Evolutionary conservation across 2,797 vertebrate species (phyloP), one percentile per base, ranked within the genome.

Genomic region (Anguilla anguilla): DNA sequence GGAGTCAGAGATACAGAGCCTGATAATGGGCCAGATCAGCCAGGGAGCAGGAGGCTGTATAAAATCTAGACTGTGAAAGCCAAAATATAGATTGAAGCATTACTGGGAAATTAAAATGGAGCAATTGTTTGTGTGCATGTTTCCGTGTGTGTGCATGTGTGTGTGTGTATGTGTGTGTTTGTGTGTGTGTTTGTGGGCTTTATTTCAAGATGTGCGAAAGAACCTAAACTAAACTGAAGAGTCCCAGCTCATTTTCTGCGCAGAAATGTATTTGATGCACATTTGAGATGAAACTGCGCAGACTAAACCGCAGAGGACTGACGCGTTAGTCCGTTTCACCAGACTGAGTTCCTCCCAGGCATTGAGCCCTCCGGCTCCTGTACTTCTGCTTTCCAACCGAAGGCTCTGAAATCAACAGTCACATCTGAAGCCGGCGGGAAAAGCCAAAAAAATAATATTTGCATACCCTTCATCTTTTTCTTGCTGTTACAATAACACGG

Each of bases 21-120:
- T 92, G 93, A 92, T 92, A 93, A 91, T 88, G 91, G 77, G 85
- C 92, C 92, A 88, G 92, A 92, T 92, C 93, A 92, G 86, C 91
- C 93, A 93, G 89, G 91, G 92, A 92, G 93, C 92, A 93, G 93
- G 39, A 43, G 74, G 74, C 74, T 79, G 39, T 6, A 93, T 92
- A 91, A 89, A 77, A 79, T 90, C 87, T 85, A 92, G 92, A 95
- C 94, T 85, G 93, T 89, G 90, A 87, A 89, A 90, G 84, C 90
- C 86, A 91, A 82, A 92, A 91, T 92, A 90, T 91, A 89, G 92
- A 90, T 91, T 90, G 86, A 82, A 86, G 61, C 83, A 84, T 91
- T 88, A 92, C 17, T 81, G 79, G 79, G 25, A 46, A 61, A 64
- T 67, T 61, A 25, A 85, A 61, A 43, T 67, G 35, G 22, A 22